Evolutionary conservation across 2,888 invertebrate species (phyloP), one percentile per base, ranked within the genome.

Genomic region (Dermolepida albohirtum): DNA sequence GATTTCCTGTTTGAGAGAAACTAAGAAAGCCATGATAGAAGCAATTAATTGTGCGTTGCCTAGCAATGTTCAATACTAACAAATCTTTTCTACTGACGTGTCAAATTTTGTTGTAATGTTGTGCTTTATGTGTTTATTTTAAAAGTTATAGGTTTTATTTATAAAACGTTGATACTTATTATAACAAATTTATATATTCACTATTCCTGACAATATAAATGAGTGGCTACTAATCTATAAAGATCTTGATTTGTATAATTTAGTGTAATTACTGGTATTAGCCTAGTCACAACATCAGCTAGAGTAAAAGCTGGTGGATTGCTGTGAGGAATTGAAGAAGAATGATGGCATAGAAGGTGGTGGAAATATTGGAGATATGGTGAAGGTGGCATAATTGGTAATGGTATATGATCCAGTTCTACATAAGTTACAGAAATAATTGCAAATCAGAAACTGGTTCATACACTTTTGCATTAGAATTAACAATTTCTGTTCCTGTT

Each of bases 201-300:
- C 41, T 51, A 50, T 40, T 80, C 79, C 64, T 82, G 81, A 50
- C 80, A 75, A 70, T 82, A 79, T 54, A 82, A 69, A 70, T 84
- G 85, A 12, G 85, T 84, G 0, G 94, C 90, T 0, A 97, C 97
- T 84, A 97, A 89, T 34, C 97, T 87, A 43, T 92, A 91, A 0
- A 98, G 98, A 87, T 99, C 98, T 83, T 98, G 98, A 79, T 97
- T 97, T 2, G 98, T 98, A 86, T 99, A 99, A 84, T 98, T 97
- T 52, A 91, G 85, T 67, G 88, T 87, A 0, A 88, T 85, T 77
- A 84, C 85, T 29, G 84, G 62, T 8, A 84, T 84, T 74, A 72
- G 85, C 67, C 83, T 87, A 84, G 83, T 85, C 77, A 84, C 85
- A 14, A 74, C 66, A 10, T 74, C 74, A 10, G 74, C 84, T 10